Conservation (phyloP, 2,113 vertebrate genomes). For the Loxodonta africana region DNA sequence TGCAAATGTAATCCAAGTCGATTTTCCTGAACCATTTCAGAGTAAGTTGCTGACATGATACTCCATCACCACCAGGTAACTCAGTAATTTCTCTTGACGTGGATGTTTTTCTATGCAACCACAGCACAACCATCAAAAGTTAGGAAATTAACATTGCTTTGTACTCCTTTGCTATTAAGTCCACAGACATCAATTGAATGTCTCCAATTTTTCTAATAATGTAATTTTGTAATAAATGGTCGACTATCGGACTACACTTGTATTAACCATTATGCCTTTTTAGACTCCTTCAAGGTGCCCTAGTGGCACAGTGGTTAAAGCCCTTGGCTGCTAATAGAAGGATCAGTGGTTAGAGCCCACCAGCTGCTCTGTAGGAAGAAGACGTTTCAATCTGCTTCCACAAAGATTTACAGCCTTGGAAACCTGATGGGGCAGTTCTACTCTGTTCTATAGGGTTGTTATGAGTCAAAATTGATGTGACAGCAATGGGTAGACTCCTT, state of each 20-base stretch:
- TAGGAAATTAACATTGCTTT: background rate
- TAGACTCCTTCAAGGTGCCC: background rate
- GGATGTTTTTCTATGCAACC: background rate
- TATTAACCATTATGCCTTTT: background rate
- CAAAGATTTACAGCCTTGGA: background rate
- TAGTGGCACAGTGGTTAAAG: background rate
- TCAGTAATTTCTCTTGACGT: background rate
- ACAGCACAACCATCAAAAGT: background rate
- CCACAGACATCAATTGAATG: rapidly evolving
- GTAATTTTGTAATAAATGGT: background rate
- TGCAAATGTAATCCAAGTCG: background rate
- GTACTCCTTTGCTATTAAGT: background rate
- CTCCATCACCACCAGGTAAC: rapidly evolving
- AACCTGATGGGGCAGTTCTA: background rate
- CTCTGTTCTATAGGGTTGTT: background rate
- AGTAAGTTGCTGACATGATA: background rate
- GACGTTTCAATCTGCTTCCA: background rate
- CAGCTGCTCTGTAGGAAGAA: background rate
- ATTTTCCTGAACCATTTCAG: background rate
- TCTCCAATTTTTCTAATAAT: rapidly evolving
- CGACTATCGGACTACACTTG: rapidly evolving
- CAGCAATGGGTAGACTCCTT: background rate
- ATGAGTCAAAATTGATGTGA: background rate
- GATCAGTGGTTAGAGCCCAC: background rate
- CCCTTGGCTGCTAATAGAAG: background rate